Conservation (phyloP, 2,888 invertebrate genomes). For the Polietes domitor region DNA sequence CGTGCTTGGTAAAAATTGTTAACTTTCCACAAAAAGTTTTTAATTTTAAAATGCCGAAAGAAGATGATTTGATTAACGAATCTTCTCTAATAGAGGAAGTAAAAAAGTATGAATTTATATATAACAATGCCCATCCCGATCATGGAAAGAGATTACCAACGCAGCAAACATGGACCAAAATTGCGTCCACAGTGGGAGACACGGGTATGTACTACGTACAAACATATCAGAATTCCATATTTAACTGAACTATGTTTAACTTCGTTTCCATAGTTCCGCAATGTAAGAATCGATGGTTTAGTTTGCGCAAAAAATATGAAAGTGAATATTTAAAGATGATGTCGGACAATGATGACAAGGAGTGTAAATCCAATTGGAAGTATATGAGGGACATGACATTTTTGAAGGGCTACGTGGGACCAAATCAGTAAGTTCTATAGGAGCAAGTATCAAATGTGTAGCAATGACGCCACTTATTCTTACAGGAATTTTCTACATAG, state of each 20-base stretch:
- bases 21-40: too few relatives aligned
- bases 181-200: not conserved
- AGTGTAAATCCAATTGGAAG: not conserved
- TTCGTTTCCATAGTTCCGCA: not conserved
- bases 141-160: not conserved
- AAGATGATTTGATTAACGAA: not conserved
- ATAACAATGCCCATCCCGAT: not conserved
- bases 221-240: too few relatives aligned
- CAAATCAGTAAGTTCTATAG: not conserved
- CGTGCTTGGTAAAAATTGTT: not conserved
- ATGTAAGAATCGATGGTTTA: not conserved
- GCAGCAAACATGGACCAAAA: not conserved
- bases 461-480: not conserved
- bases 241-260: not conserved
- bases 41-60: not conserved
- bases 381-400: not conserved
- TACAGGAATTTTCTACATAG: not conserved
- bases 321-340: not conserved
- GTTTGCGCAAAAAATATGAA: not conserved
- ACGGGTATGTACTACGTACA: not conserved
- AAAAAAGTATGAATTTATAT: conserved; percentile 4
- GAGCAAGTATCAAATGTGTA: not conserved
- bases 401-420: not conserved
- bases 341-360: not conserved
- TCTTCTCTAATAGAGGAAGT: not conserved